Evolutionary conservation across 2,113 vertebrate species (phyloP), one percentile per base, ranked within the genome.

Genomic region (Caranx melampygus): DNA sequence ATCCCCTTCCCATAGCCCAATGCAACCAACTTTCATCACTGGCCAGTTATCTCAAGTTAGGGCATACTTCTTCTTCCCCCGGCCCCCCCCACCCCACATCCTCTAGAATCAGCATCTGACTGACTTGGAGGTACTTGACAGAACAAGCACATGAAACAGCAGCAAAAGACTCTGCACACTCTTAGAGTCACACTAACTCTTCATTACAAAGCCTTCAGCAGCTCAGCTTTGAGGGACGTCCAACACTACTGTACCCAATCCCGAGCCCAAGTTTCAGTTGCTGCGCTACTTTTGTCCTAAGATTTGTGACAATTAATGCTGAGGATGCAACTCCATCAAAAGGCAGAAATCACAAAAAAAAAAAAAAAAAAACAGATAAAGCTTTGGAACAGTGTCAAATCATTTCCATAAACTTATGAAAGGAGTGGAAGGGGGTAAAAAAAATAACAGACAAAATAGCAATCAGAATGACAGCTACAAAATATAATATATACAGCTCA

Each of bases 41-140:
- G 60, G 88, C 92, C 93, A 94, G 88, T 85, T 92, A 82, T 90
- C 86, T 88, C 79, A 84, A 94, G 88, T 84, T 71, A 72, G 88
- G 78, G 75, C 85, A 81, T 69, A 72, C 85, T 70, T 76, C 54
- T 62, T 58, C 79, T 72, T 78, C 63, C 61, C 51, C 54, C n/a
- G n/a, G n/a, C 26, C 34, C 21, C 71, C 62, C 34, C 45, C 31
- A 40, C 13, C 68, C 75, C 57, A 61, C 83, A 88, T 92, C 80
- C 86, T 83, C 83, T 89, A 85, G 75, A 93, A 92, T 94, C 91
- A 91, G 77, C 87, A 91, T 93, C 90, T 89, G 80, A 91, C 88
- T 88, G 78, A 92, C 90, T 94, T 94, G 93, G 93, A 93, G 88
- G 84, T 82, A 89, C 88, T 91, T 94, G 84, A 94, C 92, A 94